A percentile compares a stretch with the other conserved stretches of the same genome.
Evolutionary conservation across 1,140 invertebrate genomes (phyloP).

Genomic region (Parapsyche elsis): DNA sequence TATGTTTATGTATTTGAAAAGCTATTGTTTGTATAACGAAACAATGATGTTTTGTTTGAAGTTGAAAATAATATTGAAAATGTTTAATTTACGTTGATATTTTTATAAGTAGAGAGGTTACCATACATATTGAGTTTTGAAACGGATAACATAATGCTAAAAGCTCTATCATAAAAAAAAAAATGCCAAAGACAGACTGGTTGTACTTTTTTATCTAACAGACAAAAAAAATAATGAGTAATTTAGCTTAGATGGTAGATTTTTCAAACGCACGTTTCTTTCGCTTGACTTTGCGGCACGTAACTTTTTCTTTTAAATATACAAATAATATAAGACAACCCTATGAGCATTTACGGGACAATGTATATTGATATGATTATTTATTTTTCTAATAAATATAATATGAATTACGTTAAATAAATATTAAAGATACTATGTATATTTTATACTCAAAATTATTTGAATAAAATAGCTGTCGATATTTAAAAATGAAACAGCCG

Average conservation of each 20-base stretch:
- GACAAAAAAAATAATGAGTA: conserved; percentile 5
- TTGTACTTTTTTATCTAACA: conserved; percentile 24
- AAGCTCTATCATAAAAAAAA: conserved; percentile 35
- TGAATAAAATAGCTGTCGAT: too few species aligned
- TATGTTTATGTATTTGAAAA: neutral
- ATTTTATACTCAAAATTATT: too few species aligned
- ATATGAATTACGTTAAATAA: too few species aligned
- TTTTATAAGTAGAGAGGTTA: conserved; percentile 40
- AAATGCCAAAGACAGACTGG: conserved; percentile 46
- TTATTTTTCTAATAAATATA: neutral
- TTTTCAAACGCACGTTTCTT: conserved; percentile 29
- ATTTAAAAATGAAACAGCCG: too few species aligned
- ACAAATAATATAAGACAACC: neutral
- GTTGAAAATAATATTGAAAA: conserved; percentile 25
- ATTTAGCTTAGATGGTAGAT: conserved; percentile 8
- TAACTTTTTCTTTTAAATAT: conserved; percentile 10
- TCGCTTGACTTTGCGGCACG: neutral
- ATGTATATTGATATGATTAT: neutral
- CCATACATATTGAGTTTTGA: conserved; percentile 11
- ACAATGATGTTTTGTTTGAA: conserved; percentile 34
- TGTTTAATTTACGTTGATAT: conserved; percentile 41
- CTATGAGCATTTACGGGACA: neutral
- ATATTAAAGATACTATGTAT: too few species aligned
- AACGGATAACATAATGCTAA: conserved; percentile 22
- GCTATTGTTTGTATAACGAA: conserved; percentile 23